Percentiles rank a stretch among this genome's conserved stretches.
phyloP scores from a whole-genome alignment of 2,113 vertebrate genomes.

The Turdus rufiventris region DNA sequence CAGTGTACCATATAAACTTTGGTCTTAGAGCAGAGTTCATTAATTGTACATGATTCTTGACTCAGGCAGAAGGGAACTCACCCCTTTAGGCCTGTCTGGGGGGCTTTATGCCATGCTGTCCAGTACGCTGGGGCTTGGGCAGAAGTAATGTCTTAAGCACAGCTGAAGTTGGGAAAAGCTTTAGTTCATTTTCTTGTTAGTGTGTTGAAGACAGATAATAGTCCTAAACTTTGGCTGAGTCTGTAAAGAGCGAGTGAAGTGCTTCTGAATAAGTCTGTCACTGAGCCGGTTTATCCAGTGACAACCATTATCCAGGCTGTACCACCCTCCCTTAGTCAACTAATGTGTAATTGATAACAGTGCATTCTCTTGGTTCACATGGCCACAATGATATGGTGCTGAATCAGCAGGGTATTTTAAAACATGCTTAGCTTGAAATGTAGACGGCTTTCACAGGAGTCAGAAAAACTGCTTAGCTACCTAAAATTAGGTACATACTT shows the following conservation, averaged over 20 bases:
- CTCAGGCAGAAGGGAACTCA: not conserved
- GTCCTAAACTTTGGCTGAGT: not conserved
- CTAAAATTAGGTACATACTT: constrained; percentile 38
- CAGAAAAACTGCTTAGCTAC: not conserved
- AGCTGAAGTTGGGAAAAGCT: not conserved
- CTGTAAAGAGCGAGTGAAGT: not conserved
- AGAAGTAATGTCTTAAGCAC: not conserved
- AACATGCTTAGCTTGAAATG: not conserved
- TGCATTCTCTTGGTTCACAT: not conserved
- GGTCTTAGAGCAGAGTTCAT: not conserved
- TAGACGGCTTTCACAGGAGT: not conserved
- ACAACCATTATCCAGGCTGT: not conserved
- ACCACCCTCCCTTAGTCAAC: not conserved
- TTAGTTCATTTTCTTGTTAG: not conserved
- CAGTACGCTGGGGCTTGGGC: not conserved
- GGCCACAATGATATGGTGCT: not conserved
- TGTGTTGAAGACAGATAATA: not conserved
- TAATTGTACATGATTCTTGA: not conserved
- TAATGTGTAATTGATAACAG: not conserved
- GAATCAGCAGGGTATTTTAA: not conserved
- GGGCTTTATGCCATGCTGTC: not conserved
- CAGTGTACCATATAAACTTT: not conserved
- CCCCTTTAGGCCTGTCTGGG: not conserved
- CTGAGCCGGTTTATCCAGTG: not conserved
- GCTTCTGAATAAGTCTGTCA: not conserved